Evolutionary conservation across 1,140 invertebrate species (phyloP).

Genomic region (Thaumetopoea pityocampa): DNA sequence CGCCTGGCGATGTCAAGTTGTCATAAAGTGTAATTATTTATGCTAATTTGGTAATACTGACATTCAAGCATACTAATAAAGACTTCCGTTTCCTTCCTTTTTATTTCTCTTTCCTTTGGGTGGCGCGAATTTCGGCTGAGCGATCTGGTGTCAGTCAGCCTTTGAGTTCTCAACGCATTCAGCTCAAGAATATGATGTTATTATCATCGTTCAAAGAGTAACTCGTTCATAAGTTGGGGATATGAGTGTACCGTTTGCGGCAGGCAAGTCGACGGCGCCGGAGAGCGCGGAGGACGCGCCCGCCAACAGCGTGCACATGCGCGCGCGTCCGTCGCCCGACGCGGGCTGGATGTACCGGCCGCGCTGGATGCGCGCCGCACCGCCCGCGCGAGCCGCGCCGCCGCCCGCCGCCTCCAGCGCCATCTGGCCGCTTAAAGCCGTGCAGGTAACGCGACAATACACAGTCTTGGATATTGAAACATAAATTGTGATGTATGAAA

Average conservation of each 20-base stretch:
- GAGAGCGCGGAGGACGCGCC: conserved; percentile 30
- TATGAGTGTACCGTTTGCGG: background rate
- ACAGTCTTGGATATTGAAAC: no score
- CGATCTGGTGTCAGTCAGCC: no score
- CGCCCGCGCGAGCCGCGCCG: conserved; percentile 13
- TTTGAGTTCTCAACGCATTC: background rate
- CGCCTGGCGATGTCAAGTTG: no score
- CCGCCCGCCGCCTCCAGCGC: conserved; percentile 59
- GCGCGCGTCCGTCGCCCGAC: conserved; percentile 21
- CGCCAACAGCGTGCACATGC: conserved; percentile 58
- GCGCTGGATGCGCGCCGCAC: conserved; percentile 27
- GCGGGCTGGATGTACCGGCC: conserved; percentile 16
- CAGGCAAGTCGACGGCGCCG: conserved; percentile 33
- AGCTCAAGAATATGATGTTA: background rate
- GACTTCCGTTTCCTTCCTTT: no score
- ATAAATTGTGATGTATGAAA: no score
- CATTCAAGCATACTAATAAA: no score
- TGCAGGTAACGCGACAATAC: conserved; percentile 33
- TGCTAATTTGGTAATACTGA: no score
- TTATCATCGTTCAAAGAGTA: no score
- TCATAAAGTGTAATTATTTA: no score
- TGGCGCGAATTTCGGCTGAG: no score
- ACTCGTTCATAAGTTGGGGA: background rate
- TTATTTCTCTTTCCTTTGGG: no score
- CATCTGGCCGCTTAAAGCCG: conserved; percentile 34